These are phyloP conservation scores for Neuroterus valhalla DNA, from an alignment of 1,140 invertebrate species.

Conservation along the genomic window DNA sequence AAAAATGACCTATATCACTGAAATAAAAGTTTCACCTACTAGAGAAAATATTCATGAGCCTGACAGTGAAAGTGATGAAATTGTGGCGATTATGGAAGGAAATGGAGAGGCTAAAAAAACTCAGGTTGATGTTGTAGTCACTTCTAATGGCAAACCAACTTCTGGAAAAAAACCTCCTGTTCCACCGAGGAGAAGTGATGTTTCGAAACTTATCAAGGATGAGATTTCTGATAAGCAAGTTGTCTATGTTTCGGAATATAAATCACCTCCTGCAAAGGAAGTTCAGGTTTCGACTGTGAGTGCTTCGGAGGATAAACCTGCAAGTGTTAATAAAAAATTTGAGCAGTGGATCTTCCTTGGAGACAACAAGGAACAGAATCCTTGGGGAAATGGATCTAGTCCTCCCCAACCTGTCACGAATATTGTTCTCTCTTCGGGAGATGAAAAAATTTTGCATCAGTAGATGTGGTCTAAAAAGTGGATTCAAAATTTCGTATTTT, in stretches of 20 bases:
- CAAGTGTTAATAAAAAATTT: conserved; percentile 50
- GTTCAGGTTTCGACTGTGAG: conserved; percentile 45
- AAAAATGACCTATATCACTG: conserved; percentile 74
- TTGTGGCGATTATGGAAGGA: conserved; percentile 47
- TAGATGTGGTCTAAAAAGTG: conserved; percentile 6
- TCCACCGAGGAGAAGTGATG: conserved; percentile 67
- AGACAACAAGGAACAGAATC: conserved; percentile 64
- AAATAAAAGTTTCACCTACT: conserved; percentile 72
- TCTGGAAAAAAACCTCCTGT: conserved; percentile 70
- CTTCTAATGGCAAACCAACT: conserved; percentile 65
- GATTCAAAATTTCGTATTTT: not conserved
- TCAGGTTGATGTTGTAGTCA: conserved; percentile 56
- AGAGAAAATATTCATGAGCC: conserved; percentile 52
- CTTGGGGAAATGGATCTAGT: conserved; percentile 61
- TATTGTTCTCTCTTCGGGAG: conserved; percentile 61
- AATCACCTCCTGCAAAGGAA: conserved; percentile 54
- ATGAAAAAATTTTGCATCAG: conserved; percentile 55
- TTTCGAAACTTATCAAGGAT: conserved; percentile 55
- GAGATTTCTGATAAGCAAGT: conserved; percentile 64
- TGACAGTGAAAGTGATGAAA: conserved; percentile 54
- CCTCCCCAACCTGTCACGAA: conserved; percentile 63
- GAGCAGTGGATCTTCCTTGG: conserved; percentile 65
- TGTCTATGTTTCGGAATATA: conserved; percentile 71
- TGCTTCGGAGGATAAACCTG: conserved; percentile 28
- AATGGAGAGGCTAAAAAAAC: conserved; percentile 51